phyloP scores from a whole-genome alignment of 2,888 invertebrate genomes.

The Nemurella pictetii region DNA sequence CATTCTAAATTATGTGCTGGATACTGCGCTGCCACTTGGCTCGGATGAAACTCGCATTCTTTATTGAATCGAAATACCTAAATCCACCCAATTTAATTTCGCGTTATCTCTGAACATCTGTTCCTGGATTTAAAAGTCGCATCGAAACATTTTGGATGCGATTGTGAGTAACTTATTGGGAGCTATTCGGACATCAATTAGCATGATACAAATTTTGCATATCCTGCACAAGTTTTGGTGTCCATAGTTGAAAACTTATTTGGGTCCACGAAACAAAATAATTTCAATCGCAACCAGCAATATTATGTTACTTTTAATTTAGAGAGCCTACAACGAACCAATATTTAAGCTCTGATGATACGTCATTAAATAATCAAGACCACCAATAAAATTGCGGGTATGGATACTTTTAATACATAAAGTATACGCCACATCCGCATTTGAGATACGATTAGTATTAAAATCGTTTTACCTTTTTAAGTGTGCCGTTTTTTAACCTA shows the following conservation, averaged over 20 bases:
- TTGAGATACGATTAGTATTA: background rate
- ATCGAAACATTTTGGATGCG: background rate
- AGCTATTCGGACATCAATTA: background rate
- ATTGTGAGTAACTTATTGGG: background rate
- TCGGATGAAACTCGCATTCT: background rate
- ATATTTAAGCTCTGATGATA: background rate
- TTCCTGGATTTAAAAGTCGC: background rate
- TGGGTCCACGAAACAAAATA: no score
- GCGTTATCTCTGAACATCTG: background rate
- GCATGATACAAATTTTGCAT: background rate
- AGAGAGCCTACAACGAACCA: background rate
- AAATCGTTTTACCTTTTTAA: background rate
- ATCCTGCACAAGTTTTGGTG: background rate
- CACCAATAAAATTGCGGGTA: background rate
- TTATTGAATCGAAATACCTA: background rate
- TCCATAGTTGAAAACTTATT: background rate
- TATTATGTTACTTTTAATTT: background rate
- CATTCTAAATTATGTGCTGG: background rate
- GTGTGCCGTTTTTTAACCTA: background rate
- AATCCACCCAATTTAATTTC: slow-evolving; percentile 18
- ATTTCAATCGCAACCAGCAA: no score
- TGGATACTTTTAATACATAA: background rate
- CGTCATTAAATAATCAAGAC: background rate
- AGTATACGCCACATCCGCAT: background rate
- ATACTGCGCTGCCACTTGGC: background rate